Percentiles rank a stretch among this genome's conserved stretches.
Evolutionary conservation across 2,797 vertebrate species (phyloP).

Genomic region (Florisuga fusca): DNA sequence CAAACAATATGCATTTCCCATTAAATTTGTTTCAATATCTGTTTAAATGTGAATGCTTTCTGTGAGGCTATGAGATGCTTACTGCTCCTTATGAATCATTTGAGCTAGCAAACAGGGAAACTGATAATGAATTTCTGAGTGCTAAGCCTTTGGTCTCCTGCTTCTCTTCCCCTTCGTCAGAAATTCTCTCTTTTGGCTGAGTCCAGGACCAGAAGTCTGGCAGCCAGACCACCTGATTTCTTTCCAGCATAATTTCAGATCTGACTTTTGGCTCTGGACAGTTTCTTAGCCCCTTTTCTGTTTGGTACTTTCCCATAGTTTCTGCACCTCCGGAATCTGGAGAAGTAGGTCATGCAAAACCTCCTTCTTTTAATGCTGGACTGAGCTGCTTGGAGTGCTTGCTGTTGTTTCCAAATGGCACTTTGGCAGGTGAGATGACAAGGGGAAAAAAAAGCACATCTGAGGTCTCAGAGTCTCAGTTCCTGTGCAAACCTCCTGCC

Average conservation of each 20-base stretch:
- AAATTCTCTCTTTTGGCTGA: not conserved
- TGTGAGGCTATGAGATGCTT: constrained; percentile 6
- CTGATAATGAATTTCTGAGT: not conserved
- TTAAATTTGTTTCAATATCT: constrained; percentile 67
- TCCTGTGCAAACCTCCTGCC: not conserved
- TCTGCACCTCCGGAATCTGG: not conserved
- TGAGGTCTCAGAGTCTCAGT: not conserved
- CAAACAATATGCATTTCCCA: constrained; percentile 76
- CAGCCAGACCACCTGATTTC: not conserved
- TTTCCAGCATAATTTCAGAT: not conserved
- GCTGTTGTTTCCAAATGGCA: not conserved
- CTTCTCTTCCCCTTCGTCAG: not conserved
- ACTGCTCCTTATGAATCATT: constrained; percentile 5
- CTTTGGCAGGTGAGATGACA: not conserved
- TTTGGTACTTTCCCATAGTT: not conserved
- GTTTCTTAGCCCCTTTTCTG: not conserved
- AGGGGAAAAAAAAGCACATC: not conserved
- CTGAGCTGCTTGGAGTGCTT: not conserved
- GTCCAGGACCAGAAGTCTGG: not conserved
- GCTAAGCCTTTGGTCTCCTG: not conserved
- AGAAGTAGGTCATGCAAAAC: not conserved
- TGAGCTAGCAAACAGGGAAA: not conserved
- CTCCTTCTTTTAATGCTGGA: not conserved
- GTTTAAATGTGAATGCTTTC: constrained; percentile 66
- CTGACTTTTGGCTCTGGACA: not conserved